Conservation (phyloP, 2,888 invertebrate genomes). For the Priocnemis perturbator region DNA sequence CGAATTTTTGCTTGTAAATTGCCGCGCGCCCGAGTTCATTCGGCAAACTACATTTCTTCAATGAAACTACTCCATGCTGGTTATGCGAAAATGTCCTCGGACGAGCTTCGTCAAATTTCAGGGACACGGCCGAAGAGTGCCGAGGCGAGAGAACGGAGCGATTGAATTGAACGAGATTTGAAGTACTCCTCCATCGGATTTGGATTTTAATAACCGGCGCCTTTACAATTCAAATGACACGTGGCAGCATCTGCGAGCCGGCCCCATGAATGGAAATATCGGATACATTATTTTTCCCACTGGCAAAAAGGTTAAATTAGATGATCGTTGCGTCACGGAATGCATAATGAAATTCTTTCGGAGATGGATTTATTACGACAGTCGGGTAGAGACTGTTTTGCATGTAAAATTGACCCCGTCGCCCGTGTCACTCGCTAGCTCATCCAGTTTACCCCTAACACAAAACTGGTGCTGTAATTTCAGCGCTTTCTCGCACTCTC, state of each 20-base stretch:
- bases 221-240: constrained; percentile 68
- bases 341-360: constrained; percentile 55
- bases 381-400: constrained; percentile 35
- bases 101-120: too few species aligned
- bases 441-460: constrained; percentile 1
- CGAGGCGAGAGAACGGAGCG: too few species aligned
- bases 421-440: not conserved
- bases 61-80: too few species aligned
- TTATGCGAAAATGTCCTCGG: too few species aligned
- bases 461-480: not conserved
- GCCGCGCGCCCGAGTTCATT: constrained; percentile 11
- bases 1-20: constrained; percentile 3
- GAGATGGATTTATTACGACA: constrained; percentile 56
- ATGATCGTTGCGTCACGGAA: constrained; percentile 43
- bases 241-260: constrained; percentile 60
- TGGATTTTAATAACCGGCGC: constrained; percentile 62
- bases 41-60: too few species aligned
- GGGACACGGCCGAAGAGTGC: too few species aligned
- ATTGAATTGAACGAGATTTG: too few species aligned
- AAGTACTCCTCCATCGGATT: not conserved
- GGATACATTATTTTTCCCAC: constrained; percentile 30
- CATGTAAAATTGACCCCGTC: constrained; percentile 48
- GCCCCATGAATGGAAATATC: constrained; percentile 57
- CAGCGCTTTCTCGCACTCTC: not conserved
- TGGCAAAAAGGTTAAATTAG: constrained; percentile 49